Evolutionary conservation across 2,888 invertebrate species (phyloP).

Genomic region (Elmis aenea): DNA sequence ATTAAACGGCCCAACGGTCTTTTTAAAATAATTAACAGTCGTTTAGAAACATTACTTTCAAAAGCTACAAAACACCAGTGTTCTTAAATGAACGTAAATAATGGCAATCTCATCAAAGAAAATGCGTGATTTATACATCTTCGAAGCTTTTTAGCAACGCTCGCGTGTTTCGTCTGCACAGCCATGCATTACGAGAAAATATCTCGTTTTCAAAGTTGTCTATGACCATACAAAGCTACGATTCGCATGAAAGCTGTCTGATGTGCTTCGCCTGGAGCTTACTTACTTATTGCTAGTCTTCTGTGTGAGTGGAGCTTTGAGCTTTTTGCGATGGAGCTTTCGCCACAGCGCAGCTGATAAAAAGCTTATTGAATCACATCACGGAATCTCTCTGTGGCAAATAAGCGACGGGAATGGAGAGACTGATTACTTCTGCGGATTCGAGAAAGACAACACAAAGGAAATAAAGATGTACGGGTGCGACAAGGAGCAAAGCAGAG

Average conservation of each 20-base stretch:
- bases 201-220: slow-evolving; percentile 33
- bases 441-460: slow-evolving; percentile 17
- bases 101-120: slow-evolving; percentile 31
- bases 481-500: slow-evolving; percentile 18
- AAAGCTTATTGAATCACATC: slow-evolving; percentile 43
- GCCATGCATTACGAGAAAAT: slow-evolving; percentile 27
- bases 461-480: slow-evolving; percentile 16
- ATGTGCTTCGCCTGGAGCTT: slow-evolving; percentile 34
- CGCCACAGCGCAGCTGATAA: slow-evolving; percentile 32
- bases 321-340: slow-evolving; percentile 31
- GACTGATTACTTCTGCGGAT: slow-evolving; percentile 24
- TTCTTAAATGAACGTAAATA: no score
- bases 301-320: slow-evolving; percentile 26
- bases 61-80: no score
- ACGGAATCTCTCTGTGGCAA: slow-evolving; percentile 37
- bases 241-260: slow-evolving; percentile 32
- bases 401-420: slow-evolving; percentile 28
- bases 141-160: slow-evolving; percentile 27
- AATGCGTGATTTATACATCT: slow-evolving; percentile 27
- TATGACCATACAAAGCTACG: slow-evolving; percentile 34
- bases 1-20: no score
- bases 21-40: no score
- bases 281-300: slow-evolving; percentile 39
- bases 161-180: slow-evolving; percentile 29
- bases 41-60: no score